Evolutionary conservation across 1,140 invertebrate species (phyloP).

Genomic region (Hirudo medicinalis): DNA sequence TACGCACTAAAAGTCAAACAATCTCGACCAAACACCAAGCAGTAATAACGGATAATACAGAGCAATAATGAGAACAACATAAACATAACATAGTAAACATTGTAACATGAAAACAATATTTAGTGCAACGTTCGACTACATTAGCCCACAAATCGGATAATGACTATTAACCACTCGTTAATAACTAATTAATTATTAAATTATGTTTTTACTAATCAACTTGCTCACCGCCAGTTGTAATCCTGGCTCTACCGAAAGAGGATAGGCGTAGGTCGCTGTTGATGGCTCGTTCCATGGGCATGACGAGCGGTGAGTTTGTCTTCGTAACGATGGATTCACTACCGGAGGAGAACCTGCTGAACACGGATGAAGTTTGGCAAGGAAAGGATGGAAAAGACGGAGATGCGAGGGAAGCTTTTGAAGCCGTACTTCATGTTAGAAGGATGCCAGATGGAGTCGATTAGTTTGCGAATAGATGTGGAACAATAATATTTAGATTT

Average conservation of each 20-base stretch:
- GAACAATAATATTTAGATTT: neutral
- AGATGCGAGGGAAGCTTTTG: slow-evolving; percentile 20
- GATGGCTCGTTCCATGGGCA: slow-evolving; percentile 12
- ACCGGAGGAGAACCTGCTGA: slow-evolving; percentile 19
- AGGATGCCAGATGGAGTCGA: neutral
- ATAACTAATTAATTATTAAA: neutral
- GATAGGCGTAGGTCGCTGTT: slow-evolving; percentile 15
- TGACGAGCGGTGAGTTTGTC: slow-evolving; percentile 19
- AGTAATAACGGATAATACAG: no score
- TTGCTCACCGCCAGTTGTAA: slow-evolving; percentile 12
- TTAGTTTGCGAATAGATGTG: neutral
- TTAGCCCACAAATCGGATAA: neutral
- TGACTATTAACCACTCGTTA: neutral
- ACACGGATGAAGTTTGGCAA: slow-evolving; percentile 14
- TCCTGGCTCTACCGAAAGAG: slow-evolving; percentile 16
- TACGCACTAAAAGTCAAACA: no score
- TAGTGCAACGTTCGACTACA: neutral
- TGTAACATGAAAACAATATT: neutral
- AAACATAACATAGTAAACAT: no score
- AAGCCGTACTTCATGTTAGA: slow-evolving; percentile 23
- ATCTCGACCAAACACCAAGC: no score
- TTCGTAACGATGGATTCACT: slow-evolving; percentile 21
- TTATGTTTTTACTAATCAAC: neutral
- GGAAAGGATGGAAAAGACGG: slow-evolving; percentile 18
- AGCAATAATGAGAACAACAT: no score